Conservation (phyloP, 2,113 vertebrate genomes). For the Corythaeola cristata region DNA sequence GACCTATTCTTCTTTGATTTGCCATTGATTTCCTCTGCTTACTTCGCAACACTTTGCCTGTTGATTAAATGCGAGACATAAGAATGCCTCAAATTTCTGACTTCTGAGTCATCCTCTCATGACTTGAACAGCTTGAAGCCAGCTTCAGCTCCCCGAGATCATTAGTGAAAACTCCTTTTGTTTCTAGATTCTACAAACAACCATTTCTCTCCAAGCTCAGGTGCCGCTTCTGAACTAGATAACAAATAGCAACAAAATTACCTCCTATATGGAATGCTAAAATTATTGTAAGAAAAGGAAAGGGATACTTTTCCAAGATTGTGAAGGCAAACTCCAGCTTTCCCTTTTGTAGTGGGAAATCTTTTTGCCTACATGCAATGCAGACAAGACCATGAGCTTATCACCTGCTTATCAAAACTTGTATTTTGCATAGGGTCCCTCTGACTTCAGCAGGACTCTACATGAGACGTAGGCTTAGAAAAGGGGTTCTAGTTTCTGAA, state of each 20-base stretch:
- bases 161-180: conserved; percentile 55
- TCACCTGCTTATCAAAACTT: background rate
- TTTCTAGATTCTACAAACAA: conserved; percentile 24
- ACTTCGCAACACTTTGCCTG: conserved; percentile 33
- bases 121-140: conserved; percentile 60
- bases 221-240: background rate
- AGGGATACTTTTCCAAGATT: background rate
- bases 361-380: background rate
- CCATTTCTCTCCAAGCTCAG: background rate
- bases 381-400: background rate
- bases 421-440: background rate
- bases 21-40: conserved; percentile 58
- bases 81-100: conserved; percentile 71
- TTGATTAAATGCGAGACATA: conserved; percentile 61
- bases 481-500: background rate
- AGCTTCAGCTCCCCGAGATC: conserved; percentile 41
- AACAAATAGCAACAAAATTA: conserved; percentile 24
- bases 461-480: background rate
- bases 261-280: background rate
- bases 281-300: background rate
- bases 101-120: conserved; percentile 74
- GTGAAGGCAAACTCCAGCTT: background rate
- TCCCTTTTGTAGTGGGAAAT: background rate
- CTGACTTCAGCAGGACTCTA: background rate
- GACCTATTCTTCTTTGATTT: conserved; percentile 68